These are phyloP conservation scores for Apus apus DNA, from an alignment of 2,113 vertebrate species.

Conservation along the genomic window DNA sequence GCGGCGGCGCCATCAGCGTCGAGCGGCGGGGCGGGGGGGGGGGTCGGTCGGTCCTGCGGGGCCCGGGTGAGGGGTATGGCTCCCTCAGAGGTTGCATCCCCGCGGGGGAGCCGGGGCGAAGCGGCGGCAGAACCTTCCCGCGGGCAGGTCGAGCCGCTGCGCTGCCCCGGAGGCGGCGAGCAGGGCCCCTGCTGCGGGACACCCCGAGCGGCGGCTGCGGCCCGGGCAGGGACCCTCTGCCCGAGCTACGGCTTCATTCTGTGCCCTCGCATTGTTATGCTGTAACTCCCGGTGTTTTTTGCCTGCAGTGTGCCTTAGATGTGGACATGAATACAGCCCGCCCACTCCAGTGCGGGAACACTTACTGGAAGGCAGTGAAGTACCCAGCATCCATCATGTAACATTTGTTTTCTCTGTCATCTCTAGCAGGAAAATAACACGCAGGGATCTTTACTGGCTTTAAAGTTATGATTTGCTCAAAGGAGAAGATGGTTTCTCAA, in stretches of 20 bases:
- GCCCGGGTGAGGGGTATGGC: no score
- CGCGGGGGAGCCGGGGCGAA: rapidly evolving
- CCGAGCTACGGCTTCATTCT: rapidly evolving
- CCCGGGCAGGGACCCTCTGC: background rate
- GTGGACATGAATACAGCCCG: background rate
- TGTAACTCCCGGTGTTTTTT: rapidly evolving
- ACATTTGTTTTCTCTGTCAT: background rate
- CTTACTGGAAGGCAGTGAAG: background rate
- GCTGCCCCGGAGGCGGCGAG: no score
- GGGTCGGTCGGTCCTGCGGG: no score
- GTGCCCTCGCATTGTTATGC: background rate
- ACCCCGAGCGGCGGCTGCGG: background rate
- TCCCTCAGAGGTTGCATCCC: no score
- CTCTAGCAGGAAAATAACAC: background rate
- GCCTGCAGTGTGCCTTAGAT: background rate
- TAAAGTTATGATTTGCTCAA: background rate
- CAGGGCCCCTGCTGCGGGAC: rapidly evolving
- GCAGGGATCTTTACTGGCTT: background rate
- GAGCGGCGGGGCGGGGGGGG: no score
- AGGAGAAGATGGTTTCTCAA: background rate
- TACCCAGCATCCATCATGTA: rapidly evolving
- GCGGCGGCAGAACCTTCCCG: rapidly evolving
- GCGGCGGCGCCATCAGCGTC: rapidly evolving
- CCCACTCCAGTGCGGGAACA: background rate
- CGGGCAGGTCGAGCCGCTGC: rapidly evolving